phyloP scores from a whole-genome alignment of 2,113 vertebrate genomes.

The Cyanoramphus novaezelandiae region DNA sequence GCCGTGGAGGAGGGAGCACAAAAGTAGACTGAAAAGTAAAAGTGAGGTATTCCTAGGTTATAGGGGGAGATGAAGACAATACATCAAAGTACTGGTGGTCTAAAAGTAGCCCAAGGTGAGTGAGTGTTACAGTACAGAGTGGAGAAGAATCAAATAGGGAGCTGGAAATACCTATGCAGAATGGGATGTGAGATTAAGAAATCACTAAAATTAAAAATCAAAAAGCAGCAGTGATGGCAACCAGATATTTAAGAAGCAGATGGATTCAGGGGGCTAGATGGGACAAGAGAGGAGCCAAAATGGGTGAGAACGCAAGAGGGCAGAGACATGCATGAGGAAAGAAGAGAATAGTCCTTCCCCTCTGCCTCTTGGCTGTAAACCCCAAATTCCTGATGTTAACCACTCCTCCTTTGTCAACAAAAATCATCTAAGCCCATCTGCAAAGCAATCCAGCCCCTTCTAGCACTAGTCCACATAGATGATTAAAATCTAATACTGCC shows the following conservation, averaged over 20 bases:
- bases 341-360: not conserved
- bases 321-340: not conserved
- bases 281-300: not conserved
- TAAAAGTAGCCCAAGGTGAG: not conserved
- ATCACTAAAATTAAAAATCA: not conserved
- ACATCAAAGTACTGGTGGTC: not conserved
- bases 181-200: not conserved
- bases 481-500: constrained; percentile 12
- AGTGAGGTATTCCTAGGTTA: not conserved
- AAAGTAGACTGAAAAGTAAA: not conserved
- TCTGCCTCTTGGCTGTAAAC: not conserved
- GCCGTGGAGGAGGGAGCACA: not conserved
- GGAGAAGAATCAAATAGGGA: not conserved
- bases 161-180: not conserved
- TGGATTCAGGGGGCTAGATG: not conserved
- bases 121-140: not conserved
- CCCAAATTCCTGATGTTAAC: not conserved
- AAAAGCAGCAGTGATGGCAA: not conserved
- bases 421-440: not conserved
- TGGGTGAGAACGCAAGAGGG: not conserved
- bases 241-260: not conserved
- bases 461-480: not conserved
- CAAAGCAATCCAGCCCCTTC: not conserved
- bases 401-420: not conserved
- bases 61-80: not conserved